These are phyloP conservation scores for Tachystola acroxantha DNA, from an alignment of 2,888 invertebrate genomes.

Conservation along the genomic window DNA sequence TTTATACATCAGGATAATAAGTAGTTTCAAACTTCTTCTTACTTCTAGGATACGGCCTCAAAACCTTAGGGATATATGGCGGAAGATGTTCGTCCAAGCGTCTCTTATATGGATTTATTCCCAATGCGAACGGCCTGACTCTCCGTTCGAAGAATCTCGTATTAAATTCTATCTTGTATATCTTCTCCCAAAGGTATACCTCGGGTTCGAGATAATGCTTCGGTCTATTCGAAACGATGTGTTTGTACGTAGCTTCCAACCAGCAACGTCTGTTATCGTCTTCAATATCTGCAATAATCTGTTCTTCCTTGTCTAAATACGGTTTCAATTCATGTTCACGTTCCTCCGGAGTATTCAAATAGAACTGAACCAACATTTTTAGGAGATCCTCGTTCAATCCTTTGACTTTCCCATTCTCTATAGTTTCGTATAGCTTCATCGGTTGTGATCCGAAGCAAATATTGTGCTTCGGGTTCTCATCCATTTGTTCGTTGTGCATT, in stretches of 20 bases:
- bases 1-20: slow-evolving; percentile 80
- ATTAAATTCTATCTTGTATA: slow-evolving; percentile 86
- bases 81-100: slow-evolving; percentile 82
- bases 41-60: slow-evolving; percentile 80
- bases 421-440: slow-evolving; percentile 84
- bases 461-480: slow-evolving; percentile 84
- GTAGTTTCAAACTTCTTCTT: slow-evolving; percentile 82
- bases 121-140: slow-evolving; percentile 83
- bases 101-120: slow-evolving; percentile 79
- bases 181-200: slow-evolving; percentile 88
- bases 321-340: slow-evolving; percentile 84
- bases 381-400: slow-evolving; percentile 90
- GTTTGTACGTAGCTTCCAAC: slow-evolving; percentile 83
- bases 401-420: slow-evolving; percentile 84
- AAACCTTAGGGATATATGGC: slow-evolving; percentile 82
- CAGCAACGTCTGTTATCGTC: slow-evolving; percentile 83
- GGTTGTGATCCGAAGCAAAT: slow-evolving; percentile 88
- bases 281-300: slow-evolving; percentile 81
- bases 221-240: slow-evolving; percentile 82
- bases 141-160: slow-evolving; percentile 83
- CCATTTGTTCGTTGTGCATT: slow-evolving; percentile 80
- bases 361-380: slow-evolving; percentile 84
- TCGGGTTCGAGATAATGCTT: slow-evolving; percentile 81
- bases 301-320: slow-evolving; percentile 79
- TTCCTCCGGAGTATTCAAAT: slow-evolving; percentile 82